A percentile compares a stretch with the other conserved stretches of the same genome.
Conservation (phyloP, 2,888 invertebrate species). For the Chromoteleia sp. region DNA sequence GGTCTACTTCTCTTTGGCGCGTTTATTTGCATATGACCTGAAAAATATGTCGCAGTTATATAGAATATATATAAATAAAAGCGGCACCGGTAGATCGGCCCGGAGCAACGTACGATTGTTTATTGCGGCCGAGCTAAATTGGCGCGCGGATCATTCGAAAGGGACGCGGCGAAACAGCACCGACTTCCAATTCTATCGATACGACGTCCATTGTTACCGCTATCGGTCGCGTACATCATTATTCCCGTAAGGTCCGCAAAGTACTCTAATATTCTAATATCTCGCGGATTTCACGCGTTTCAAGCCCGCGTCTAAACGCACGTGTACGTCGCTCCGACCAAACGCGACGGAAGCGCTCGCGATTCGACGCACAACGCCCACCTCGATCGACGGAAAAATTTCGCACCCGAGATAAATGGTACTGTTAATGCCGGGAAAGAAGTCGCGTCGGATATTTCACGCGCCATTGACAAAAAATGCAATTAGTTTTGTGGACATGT, state of each 20-base stretch:
- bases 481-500: slow-evolving; percentile 38
- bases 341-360: slow-evolving; percentile 40
- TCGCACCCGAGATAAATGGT: background rate
- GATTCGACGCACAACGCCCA: slow-evolving; percentile 43
- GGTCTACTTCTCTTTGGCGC: too few relatives aligned
- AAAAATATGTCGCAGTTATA: slow-evolving; percentile 67
- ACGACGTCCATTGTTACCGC: slow-evolving; percentile 55
- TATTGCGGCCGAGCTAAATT: slow-evolving; percentile 72
- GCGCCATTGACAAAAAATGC: slow-evolving; percentile 30
- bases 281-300: slow-evolving; percentile 50
- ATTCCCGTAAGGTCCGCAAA: slow-evolving; percentile 38
- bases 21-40: too few relatives aligned
- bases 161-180: slow-evolving; percentile 18
- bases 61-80: slow-evolving; percentile 45
- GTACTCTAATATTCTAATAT: slow-evolving; percentile 44
- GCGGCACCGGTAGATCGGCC: slow-evolving; percentile 29
- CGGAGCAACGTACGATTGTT: slow-evolving; percentile 69
- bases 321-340: slow-evolving; percentile 33
- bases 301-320: slow-evolving; percentile 37
- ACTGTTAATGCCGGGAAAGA: background rate
- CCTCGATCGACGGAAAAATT: background rate
- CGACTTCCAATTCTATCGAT: slow-evolving; percentile 63
- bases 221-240: slow-evolving; percentile 56
- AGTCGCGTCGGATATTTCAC: slow-evolving; percentile 14
- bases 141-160: slow-evolving; percentile 63